Base-by-base conservation (phyloP, 1,140 invertebrate species). In the Brachionus rubens region DNA sequence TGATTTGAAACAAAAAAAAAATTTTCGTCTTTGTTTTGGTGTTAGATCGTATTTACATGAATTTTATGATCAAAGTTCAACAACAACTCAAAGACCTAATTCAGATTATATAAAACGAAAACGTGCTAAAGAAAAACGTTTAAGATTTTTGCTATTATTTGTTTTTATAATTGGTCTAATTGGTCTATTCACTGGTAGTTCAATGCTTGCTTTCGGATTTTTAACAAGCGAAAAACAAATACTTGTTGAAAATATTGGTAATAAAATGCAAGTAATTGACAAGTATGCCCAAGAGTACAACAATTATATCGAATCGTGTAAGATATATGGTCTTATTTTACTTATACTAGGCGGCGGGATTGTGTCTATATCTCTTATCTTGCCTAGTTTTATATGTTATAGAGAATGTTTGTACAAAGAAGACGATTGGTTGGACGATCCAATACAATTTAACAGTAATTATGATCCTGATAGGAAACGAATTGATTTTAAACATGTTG, bases 61-160 rank as follows among this genome's bases (percentile, higher is more conserved):
- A 72, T 72, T 72, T 40, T 72, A 72, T 36, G 68, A 72, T 26
- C 59, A 65, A 43, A 59, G 54, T 30, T 59, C 54, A 33, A 36
- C 36, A 33, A 59, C 14, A 36, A n/a, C n/a, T n/a, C n/a, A n/a
- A n/a, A n/a, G n/a, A n/a, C n/a, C n/a, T n/a, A 36, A 36, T 9
- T 33, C 26, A 12, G 54, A 12, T 14, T 41, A 24, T 43, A 30
- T 26, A 12, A 16, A 19, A 41, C 19, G 5, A 16, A 46, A 65
- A 26, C 16, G 36, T 19, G 16, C 40, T 6, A 65, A 65, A n/a
- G 14, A 65, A 4, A 65, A 65, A 65, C 40, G 14, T 30, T 1
- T 65, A 9, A 16, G 59, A 24, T 14, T 41, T 19, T 12, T 65
- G 16, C 43, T 33, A 36, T 43, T 65, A 28, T 43, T 65, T 24